These are phyloP conservation scores for Heliconius hortense DNA, from an alignment of 2,888 invertebrate species.

Conservation along the genomic window DNA sequence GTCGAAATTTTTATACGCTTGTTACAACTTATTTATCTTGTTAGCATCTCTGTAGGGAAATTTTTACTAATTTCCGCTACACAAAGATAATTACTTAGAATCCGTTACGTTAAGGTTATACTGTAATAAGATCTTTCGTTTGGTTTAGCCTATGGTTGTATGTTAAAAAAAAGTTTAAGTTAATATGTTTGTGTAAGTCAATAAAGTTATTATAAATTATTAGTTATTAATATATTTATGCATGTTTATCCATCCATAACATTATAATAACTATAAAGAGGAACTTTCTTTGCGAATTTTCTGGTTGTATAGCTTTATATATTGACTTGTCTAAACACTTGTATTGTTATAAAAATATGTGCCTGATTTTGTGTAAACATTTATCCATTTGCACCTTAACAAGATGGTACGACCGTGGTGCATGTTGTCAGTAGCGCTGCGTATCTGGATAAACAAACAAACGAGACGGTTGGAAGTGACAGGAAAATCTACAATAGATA, in stretches of 20 bases:
- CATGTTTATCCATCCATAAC: neutral
- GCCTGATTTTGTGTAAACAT: neutral
- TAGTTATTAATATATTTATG: neutral
- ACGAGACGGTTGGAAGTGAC: slow-evolving; percentile 23
- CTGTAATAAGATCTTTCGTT: too few species aligned
- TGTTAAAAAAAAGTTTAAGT: too few species aligned
- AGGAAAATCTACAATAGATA: slow-evolving; percentile 13
- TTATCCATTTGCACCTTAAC: neutral
- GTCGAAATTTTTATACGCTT: too few species aligned
- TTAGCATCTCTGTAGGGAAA: too few species aligned
- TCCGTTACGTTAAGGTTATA: too few species aligned
- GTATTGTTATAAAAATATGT: neutral
- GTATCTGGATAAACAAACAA: slow-evolving; percentile 15
- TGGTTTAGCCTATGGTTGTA: too few species aligned
- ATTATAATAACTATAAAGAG: neutral
- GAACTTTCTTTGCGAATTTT: neutral
- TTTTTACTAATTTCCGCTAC: too few species aligned
- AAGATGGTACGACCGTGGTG: slow-evolving; percentile 7
- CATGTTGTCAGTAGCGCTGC: slow-evolving; percentile 11
- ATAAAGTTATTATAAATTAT: too few species aligned
- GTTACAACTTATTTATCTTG: too few species aligned
- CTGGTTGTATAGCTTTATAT: neutral
- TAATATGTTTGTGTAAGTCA: too few species aligned
- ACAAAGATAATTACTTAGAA: too few species aligned
- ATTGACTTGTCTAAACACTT: neutral